A percentile compares a stretch with the other conserved stretches of the same genome.
phyloP scores from a whole-genome alignment of 1,140 invertebrate species.

The Muscidifurax raptorellus region DNA sequence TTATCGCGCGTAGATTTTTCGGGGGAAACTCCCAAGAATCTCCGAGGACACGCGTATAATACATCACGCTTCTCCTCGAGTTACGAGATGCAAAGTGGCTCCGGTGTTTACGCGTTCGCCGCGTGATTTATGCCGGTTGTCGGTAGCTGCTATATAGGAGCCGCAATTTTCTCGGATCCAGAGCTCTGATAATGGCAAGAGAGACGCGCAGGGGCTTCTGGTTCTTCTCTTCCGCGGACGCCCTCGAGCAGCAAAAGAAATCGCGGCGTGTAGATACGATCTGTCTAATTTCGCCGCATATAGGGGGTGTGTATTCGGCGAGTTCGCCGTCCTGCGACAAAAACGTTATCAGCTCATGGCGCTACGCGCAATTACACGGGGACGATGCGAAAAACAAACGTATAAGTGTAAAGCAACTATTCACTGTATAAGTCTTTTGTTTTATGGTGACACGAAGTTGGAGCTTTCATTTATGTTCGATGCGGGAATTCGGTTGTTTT shows the following conservation, averaged over 20 bases:
- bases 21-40: not conserved
- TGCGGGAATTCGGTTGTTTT: no score
- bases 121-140: slow-evolving; percentile 33
- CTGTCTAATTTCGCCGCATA: not conserved
- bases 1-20: not conserved
- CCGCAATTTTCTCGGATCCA: slow-evolving; percentile 39
- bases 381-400: no score
- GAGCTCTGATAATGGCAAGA: slow-evolving; percentile 38
- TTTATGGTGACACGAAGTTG: no score
- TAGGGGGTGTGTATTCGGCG: not conserved
- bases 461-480: no score
- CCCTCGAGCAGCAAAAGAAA: not conserved
- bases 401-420: no score
- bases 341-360: not conserved
- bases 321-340: not conserved
- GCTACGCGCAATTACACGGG: not conserved
- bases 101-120: not conserved
- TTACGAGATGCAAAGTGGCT: slow-evolving; percentile 22
- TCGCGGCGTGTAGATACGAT: not conserved
- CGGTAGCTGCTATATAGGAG: slow-evolving; percentile 21
- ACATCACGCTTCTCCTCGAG: not conserved
- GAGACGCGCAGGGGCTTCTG: slow-evolving; percentile 38
- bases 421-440: no score
- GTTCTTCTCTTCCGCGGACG: not conserved
- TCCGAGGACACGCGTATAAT: not conserved